phyloP scores from a whole-genome alignment of 30 jellyfish, hydroid and myxozoan species.

The Aurelia sp. region DNA sequence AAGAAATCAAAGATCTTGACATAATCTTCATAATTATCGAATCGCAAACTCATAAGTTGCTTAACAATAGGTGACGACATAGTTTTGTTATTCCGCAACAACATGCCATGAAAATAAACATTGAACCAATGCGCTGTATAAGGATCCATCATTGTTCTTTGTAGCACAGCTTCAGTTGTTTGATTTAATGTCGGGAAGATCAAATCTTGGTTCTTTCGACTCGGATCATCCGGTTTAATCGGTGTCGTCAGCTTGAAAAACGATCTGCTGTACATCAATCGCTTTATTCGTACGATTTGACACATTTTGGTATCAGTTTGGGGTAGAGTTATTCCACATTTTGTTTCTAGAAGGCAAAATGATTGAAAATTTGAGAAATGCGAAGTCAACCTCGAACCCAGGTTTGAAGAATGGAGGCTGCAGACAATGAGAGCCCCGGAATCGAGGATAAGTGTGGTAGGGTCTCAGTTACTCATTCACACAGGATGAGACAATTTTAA shows the following conservation, averaged over 20 bases:
- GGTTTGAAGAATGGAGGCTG: no score
- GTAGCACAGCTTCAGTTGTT: conserved; percentile 32
- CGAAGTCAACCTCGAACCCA: no score
- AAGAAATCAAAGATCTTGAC: conserved; percentile 45
- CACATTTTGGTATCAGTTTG: conserved; percentile 55
- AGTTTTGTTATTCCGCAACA: conserved; percentile 74
- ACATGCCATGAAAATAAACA: conserved; percentile 78
- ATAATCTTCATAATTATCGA: conserved; percentile 69
- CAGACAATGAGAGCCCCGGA: no score
- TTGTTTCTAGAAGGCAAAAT: conserved; percentile 21
- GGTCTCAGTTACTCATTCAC: no score
- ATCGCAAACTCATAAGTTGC: not conserved
- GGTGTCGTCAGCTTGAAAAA: conserved; percentile 75
- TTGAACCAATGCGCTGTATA: conserved; percentile 93
- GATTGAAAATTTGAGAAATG: no score
- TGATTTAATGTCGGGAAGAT: conserved; percentile 81
- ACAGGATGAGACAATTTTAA: no score
- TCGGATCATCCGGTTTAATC: conserved; percentile 42
- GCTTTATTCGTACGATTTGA: conserved; percentile 46
- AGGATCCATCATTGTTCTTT: conserved; percentile 81
- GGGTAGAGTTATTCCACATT: conserved; percentile 64
- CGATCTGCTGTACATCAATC: conserved; percentile 27
- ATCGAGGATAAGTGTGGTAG: no score
- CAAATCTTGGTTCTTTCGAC: conserved; percentile 32
- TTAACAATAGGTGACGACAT: conserved; percentile 3